phyloP scores from a whole-genome alignment of 1,140 invertebrate genomes.

The Hylaeus volcanicus region DNA sequence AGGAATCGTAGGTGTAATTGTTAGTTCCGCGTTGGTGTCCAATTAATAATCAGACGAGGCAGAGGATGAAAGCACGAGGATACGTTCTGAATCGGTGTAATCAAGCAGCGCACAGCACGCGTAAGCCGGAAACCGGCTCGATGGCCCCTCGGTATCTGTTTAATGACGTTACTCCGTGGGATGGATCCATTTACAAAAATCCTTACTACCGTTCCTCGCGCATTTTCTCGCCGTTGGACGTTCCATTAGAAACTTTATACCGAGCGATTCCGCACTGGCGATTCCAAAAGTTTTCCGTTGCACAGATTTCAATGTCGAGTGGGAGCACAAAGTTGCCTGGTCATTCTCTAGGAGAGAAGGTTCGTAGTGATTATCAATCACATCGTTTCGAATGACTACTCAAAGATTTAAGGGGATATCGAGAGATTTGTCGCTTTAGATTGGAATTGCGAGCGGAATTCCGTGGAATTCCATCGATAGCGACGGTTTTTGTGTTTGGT shows the following conservation, averaged over 20 bases:
- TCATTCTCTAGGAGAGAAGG: too few relatives aligned
- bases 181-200: slow-evolving; percentile 43
- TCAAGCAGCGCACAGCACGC: slow-evolving; percentile 37
- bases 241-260: not conserved
- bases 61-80: slow-evolving; percentile 3
- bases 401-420: not conserved
- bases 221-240: not conserved
- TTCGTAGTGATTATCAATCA: not conserved
- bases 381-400: not conserved
- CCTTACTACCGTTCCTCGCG: slow-evolving; percentile 15
- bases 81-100: slow-evolving; percentile 44
- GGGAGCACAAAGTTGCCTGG: too few relatives aligned
- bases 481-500: not conserved
- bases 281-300: too few relatives aligned
- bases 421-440: not conserved
- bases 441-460: not conserved
- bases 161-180: slow-evolving; percentile 53
- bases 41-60: slow-evolving; percentile 8
- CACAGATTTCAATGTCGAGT: too few relatives aligned
- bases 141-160: slow-evolving; percentile 62
- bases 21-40: slow-evolving; percentile 11
- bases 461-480: not conserved
- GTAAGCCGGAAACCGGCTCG: slow-evolving; percentile 63
- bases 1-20: not conserved
- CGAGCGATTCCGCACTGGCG: too few relatives aligned